Evolutionary conservation across 1,140 invertebrate species (phyloP), one percentile per base, ranked within the genome.

Genomic region (Atta cephalotes): DNA sequence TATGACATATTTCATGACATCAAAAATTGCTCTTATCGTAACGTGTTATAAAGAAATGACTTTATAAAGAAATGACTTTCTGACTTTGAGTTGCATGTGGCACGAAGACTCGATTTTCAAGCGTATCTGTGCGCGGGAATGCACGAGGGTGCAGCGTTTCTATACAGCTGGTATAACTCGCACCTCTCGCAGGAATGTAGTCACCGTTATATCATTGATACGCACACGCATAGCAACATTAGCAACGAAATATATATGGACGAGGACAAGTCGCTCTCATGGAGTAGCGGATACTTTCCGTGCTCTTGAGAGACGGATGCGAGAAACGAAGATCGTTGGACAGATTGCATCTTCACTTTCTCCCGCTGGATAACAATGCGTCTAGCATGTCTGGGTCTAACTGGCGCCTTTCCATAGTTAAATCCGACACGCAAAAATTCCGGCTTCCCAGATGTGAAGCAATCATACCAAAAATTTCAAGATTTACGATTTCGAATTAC

Each of bases 191-290:
- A 78, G 79, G 90, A 91, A 91, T 91, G 85, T 85, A 86, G 70
- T 79, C 80, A 91, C 90, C 90, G 90, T 91, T 91, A 91, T 86
- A 78, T 91, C 87, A 90, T 89, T 89, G 86, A 90, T 87, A 90
- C 84, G 68, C 79, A 58, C 79, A 62, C 53, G 84, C 77, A 21
- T 45, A 63, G 53, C 31, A 68, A 76, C 70, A 68, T 87, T 45
- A 63, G 53, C 31, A 68, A 76, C 70, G 72, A 85, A 88, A 79
- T 53, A 51, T 51, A 16, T 16, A 35, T 56, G 10, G 25, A 31
- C 56, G 28, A 51, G 74, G 58, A 49, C 53, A 65, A 68, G 63
- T 12, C 66, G 35, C 28, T n/a, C 58, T 53, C 25, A 25, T n/a
- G 39, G 16, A 85, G 28, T 65, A 39, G 28, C 82, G 60, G 74